A percentile compares a stretch with the other conserved stretches of the same genome.
phyloP scores from a whole-genome alignment of 1,140 invertebrate species.

The Lethocerus indicus region DNA sequence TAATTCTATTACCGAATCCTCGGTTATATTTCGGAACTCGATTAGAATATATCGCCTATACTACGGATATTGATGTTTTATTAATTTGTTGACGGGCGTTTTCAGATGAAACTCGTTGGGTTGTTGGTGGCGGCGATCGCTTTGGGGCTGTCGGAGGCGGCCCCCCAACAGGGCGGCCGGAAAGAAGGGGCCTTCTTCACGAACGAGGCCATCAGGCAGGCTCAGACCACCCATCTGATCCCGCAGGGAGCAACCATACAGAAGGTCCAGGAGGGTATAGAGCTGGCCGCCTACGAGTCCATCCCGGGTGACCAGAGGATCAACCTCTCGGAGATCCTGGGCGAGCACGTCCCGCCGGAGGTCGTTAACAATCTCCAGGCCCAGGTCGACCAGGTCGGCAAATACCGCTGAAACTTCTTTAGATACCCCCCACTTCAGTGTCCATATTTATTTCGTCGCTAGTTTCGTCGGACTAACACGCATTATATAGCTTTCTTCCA shows the following conservation, averaged over 20 bases:
- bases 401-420: slow-evolving; percentile 13
- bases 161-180: slow-evolving; percentile 30
- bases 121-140: background rate
- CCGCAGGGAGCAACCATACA: slow-evolving; percentile 72
- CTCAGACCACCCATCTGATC: slow-evolving; percentile 63
- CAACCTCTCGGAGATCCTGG: slow-evolving; percentile 61
- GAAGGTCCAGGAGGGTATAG: slow-evolving; percentile 67
- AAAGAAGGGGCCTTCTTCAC: slow-evolving; percentile 63
- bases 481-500: no score
- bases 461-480: no score
- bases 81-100: no score
- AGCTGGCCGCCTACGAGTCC: slow-evolving; percentile 62
- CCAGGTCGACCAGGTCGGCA: slow-evolving; percentile 64
- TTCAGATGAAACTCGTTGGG: slow-evolving; percentile 36
- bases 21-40: no score
- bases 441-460: no score
- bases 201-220: slow-evolving; percentile 69
- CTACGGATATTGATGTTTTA: no score
- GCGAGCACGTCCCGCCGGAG: slow-evolving; percentile 63
- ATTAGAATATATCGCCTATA: no score
- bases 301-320: slow-evolving; percentile 67
- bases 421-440: no score
- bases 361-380: slow-evolving; percentile 71
- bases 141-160: background rate
- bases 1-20: no score